phyloP scores from a whole-genome alignment of 2,797 vertebrate species.

The Semaprochilodus insignis region DNA sequence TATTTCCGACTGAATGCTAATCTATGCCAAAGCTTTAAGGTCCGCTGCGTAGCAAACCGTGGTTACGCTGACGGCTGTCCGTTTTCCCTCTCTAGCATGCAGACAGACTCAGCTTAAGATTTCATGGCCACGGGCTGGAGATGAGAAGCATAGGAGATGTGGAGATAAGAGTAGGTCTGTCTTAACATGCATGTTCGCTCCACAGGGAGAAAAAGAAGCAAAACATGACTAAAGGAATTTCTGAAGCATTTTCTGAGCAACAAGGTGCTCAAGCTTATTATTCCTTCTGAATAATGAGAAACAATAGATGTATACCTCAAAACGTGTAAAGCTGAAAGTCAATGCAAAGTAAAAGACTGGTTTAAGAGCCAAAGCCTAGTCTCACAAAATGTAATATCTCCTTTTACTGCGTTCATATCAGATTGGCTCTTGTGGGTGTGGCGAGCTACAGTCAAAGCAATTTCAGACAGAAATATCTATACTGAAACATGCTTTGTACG shows the following conservation, averaged over 20 bases:
- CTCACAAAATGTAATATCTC: not conserved
- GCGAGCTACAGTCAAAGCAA: not conserved
- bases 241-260: constrained; percentile 49
- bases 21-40: constrained; percentile 57
- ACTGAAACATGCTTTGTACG: not conserved
- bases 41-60: constrained; percentile 44
- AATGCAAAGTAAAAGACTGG: not conserved
- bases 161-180: constrained; percentile 74
- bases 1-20: constrained; percentile 53
- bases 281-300: not conserved
- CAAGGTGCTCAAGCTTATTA: constrained; percentile 4
- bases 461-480: not conserved
- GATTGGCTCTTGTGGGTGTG: not conserved
- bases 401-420: not conserved
- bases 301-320: not conserved
- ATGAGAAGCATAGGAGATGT: constrained; percentile 67
- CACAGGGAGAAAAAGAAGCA: constrained; percentile 64
- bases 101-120: constrained; percentile 70
- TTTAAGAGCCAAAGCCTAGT: not conserved
- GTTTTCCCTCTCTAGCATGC: constrained; percentile 59
- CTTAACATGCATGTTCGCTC: constrained; percentile 74
- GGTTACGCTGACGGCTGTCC: constrained; percentile 48
- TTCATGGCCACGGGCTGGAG: constrained; percentile 68
- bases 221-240: constrained; percentile 65
- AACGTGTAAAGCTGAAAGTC: not conserved